A percentile compares a stretch with the other conserved stretches of the same genome.
These are phyloP conservation scores for Prochilodus magdalenae DNA, from an alignment of 2,113 vertebrate genomes.

Conservation along the genomic window DNA sequence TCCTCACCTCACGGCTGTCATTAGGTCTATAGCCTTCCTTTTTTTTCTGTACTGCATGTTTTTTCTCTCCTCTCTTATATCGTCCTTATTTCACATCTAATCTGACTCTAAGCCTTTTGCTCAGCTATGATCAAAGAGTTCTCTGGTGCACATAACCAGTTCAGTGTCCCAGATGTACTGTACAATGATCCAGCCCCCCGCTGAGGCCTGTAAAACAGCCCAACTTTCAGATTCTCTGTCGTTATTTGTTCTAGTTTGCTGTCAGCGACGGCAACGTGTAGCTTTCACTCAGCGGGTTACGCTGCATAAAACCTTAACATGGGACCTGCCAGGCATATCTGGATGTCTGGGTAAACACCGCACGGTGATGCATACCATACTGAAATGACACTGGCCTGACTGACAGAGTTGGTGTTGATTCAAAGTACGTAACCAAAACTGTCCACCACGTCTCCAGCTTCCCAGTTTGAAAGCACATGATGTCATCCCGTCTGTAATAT, in stretches of 20 bases:
- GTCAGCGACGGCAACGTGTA: neutral
- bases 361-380: neutral
- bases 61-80: neutral
- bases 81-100: neutral
- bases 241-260: constrained; percentile 30
- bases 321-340: neutral
- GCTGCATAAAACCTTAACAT: neutral
- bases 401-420: too few species aligned
- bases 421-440: neutral
- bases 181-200: constrained; percentile 20
- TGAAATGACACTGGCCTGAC: neutral
- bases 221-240: constrained; percentile 15
- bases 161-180: constrained; percentile 39
- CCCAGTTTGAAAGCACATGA: neutral
- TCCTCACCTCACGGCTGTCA: neutral
- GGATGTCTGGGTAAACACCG: neutral
- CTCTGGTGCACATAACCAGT: neutral
- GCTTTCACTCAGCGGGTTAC: neutral
- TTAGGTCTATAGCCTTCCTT: neutral
- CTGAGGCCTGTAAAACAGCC: neutral
- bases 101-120: constrained; percentile 1
- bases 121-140: constrained; percentile 36
- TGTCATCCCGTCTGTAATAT: neutral
- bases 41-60: neutral
- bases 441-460: neutral